Conservation (phyloP, 1,140 invertebrate genomes). For the Melanaphis sacchari region DNA sequence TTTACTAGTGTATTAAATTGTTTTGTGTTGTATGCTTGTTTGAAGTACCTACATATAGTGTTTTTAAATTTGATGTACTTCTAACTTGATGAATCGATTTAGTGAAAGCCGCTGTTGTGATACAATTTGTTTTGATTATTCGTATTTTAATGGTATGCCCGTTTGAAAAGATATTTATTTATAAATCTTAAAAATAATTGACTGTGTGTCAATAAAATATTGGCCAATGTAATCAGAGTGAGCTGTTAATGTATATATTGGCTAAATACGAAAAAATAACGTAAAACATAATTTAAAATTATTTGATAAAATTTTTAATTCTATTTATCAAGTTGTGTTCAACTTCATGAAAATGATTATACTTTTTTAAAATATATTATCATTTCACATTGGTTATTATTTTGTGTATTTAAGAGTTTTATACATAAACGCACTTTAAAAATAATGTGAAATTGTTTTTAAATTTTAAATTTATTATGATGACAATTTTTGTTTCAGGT, state of each 20-base stretch:
- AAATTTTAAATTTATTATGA: not conserved
- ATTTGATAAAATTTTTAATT: not conserved
- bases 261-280: too few relatives aligned
- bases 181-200: not conserved
- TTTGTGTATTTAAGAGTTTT: not conserved
- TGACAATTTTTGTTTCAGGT: slow-evolving; percentile 18
- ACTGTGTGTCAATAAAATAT: too few relatives aligned
- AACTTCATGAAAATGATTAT: not conserved
- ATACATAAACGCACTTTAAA: not conserved
- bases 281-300: not conserved
- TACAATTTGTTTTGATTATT: not conserved
- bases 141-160: not conserved
- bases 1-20: too few relatives aligned
- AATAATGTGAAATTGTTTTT: not conserved
- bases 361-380: not conserved
- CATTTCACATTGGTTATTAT: not conserved
- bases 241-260: too few relatives aligned
- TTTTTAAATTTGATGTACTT: too few relatives aligned
- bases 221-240: too few relatives aligned
- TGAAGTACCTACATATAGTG: too few relatives aligned
- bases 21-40: too few relatives aligned
- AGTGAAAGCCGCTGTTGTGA: too few relatives aligned
- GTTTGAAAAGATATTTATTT: not conserved
- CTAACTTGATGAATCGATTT: too few relatives aligned
- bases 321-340: not conserved